Evolutionary conservation across 2,797 vertebrate species (phyloP).

Genomic region (Manis pentadactyla): DNA sequence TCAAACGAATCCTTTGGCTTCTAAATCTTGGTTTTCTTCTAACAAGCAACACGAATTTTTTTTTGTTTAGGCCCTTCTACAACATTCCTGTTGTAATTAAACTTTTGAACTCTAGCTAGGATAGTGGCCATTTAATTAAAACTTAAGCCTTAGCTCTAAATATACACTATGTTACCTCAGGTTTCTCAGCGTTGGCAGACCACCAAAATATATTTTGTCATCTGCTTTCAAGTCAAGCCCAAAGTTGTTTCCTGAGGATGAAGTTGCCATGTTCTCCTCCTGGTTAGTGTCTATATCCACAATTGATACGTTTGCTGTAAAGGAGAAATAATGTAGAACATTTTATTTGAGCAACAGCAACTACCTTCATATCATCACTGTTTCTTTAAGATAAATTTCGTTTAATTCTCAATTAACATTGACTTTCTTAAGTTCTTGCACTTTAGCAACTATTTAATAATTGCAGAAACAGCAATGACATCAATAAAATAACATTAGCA

Average conservation of each 20-base stretch:
- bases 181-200: conserved; percentile 94
- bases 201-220: conserved; percentile 98
- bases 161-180: conserved; percentile 90
- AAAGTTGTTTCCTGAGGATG: conserved; percentile 92
- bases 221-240: conserved; percentile 95
- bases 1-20: conserved; percentile 58
- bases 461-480: background rate
- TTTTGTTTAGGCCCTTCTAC: conserved; percentile 59
- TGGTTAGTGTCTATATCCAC: conserved; percentile 92
- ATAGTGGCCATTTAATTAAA: conserved; percentile 69
- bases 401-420: conserved; percentile 11
- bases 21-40: conserved; percentile 58
- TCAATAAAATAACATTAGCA: background rate
- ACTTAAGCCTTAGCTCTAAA: conserved; percentile 38
- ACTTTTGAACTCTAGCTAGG: conserved; percentile 53
- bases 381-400: background rate
- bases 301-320: conserved; percentile 93
- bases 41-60: conserved; percentile 28
- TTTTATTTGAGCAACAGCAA: background rate
- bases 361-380: background rate
- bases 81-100: conserved; percentile 66
- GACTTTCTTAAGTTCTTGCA: background rate
- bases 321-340: conserved; percentile 71
- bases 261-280: conserved; percentile 90
- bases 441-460: background rate